Conservation (phyloP, 2,888 invertebrate species). For the Nymphalis polychloros region DNA sequence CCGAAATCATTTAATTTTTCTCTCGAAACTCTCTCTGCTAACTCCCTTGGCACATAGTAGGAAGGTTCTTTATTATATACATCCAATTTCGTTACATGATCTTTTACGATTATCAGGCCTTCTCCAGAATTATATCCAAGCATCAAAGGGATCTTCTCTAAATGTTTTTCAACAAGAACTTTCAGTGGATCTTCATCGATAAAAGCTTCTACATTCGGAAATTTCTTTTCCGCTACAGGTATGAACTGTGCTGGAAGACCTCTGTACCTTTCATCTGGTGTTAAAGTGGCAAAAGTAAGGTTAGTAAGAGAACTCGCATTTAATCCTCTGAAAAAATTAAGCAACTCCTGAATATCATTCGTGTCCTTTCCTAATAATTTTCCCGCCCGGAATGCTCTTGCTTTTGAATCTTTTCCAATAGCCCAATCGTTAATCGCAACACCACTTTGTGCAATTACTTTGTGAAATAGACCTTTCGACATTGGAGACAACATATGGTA, state of each 20-base stretch:
- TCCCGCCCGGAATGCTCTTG: slow-evolving; percentile 56
- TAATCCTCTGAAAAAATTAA: slow-evolving; percentile 51
- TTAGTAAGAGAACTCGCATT: slow-evolving; percentile 52
- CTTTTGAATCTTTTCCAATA: slow-evolving; percentile 45
- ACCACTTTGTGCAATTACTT: slow-evolving; percentile 68
- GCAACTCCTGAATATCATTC: slow-evolving; percentile 50
- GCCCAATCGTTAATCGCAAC: slow-evolving; percentile 59
- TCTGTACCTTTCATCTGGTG: slow-evolving; percentile 53
- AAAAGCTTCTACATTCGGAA: slow-evolving; percentile 52
- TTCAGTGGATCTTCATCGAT: slow-evolving; percentile 52
- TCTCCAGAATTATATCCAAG: slow-evolving; percentile 61
- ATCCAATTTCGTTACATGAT: slow-evolving; percentile 47
- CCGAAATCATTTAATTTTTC: slow-evolving; percentile 52
- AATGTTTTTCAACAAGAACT: slow-evolving; percentile 48
- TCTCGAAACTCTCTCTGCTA: slow-evolving; percentile 45
- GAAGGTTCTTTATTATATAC: slow-evolving; percentile 51
- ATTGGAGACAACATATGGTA: slow-evolving; percentile 58
- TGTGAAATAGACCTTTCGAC: slow-evolving; percentile 65
- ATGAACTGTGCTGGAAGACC: slow-evolving; percentile 57
- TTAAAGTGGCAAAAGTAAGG: slow-evolving; percentile 48
- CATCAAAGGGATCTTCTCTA: slow-evolving; percentile 56
- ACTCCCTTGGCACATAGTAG: slow-evolving; percentile 54
- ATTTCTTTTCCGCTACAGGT: slow-evolving; percentile 60
- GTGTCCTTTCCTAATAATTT: slow-evolving; percentile 59
- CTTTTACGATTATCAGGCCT: slow-evolving; percentile 51